Evolutionary conservation across 2,113 vertebrate species (phyloP).

Genomic region (Rhinogobius similis): DNA sequence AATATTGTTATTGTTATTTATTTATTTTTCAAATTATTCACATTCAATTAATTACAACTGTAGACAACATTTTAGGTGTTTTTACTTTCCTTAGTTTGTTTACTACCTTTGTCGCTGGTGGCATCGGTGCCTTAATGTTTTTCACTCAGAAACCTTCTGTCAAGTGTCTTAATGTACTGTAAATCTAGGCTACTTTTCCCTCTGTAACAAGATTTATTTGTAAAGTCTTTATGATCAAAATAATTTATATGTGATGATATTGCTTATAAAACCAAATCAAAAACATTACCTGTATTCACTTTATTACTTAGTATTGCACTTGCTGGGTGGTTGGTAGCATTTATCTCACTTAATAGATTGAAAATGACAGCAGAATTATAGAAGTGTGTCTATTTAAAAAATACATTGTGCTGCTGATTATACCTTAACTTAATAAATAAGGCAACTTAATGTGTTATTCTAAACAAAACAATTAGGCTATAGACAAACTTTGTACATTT

Average conservation of each 20-base stretch:
- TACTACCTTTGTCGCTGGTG: constrained; percentile 77
- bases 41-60: not conserved
- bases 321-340: not conserved
- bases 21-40: not conserved
- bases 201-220: constrained; percentile 66
- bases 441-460: no score
- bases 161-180: constrained; percentile 70
- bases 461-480: not conserved
- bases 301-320: constrained; percentile 1
- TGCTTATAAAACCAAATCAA: constrained; percentile 56
- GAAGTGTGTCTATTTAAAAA: no score
- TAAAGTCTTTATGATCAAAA: constrained; percentile 71
- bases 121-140: constrained; percentile 84
- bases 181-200: constrained; percentile 39
- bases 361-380: no score
- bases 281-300: constrained; percentile 15
- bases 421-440: no score
- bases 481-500: not conserved
- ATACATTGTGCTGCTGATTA: no score
- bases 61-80: not conserved
- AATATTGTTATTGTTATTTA: not conserved
- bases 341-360: no score
- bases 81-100: constrained; percentile 52
- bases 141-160: constrained; percentile 74
- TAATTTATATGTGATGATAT: constrained; percentile 72